Percentiles rank a stretch among this genome's conserved stretches.
These are phyloP conservation scores for Buphagus erythrorhynchus DNA, from an alignment of 2,797 vertebrate genomes.

Conservation along the genomic window DNA sequence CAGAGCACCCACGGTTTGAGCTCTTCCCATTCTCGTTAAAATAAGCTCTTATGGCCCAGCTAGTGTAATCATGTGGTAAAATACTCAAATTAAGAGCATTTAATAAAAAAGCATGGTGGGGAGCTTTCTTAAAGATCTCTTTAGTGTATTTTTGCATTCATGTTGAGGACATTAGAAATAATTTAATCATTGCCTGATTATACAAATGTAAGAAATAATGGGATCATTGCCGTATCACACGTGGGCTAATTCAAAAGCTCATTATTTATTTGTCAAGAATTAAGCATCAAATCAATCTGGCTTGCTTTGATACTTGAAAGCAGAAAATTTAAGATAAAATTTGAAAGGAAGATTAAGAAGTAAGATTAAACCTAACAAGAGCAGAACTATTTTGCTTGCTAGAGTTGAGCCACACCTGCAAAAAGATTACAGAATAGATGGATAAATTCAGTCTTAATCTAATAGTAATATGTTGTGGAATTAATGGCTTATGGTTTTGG, in stretches of 20 bases:
- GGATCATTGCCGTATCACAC: slow-evolving; percentile 74
- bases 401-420: neutral
- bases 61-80: slow-evolving; percentile 61
- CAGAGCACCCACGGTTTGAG: slow-evolving; percentile 66
- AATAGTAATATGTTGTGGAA: neutral
- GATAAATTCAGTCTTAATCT: neutral
- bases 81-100: slow-evolving; percentile 65
- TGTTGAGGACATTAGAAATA: slow-evolving; percentile 72
- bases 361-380: slow-evolving; percentile 62
- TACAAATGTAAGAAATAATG: slow-evolving; percentile 71
- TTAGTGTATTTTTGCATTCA: slow-evolving; percentile 70
- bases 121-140: slow-evolving; percentile 69
- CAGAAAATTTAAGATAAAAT: slow-evolving; percentile 72
- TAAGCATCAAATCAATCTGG: slow-evolving; percentile 76
- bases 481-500: slow-evolving; percentile 9
- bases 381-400: slow-evolving; percentile 36
- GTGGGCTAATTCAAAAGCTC: slow-evolving; percentile 72
- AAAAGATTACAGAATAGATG: neutral
- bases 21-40: slow-evolving; percentile 70
- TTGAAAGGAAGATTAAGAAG: slow-evolving; percentile 72
- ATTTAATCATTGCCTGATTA: slow-evolving; percentile 80
- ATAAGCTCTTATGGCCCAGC: slow-evolving; percentile 69
- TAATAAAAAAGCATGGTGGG: slow-evolving; percentile 65
- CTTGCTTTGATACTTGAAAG: slow-evolving; percentile 67
- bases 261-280: slow-evolving; percentile 78